Conservation (phyloP, 2,797 vertebrate species). For the Orientallactaga sibirica region DNA sequence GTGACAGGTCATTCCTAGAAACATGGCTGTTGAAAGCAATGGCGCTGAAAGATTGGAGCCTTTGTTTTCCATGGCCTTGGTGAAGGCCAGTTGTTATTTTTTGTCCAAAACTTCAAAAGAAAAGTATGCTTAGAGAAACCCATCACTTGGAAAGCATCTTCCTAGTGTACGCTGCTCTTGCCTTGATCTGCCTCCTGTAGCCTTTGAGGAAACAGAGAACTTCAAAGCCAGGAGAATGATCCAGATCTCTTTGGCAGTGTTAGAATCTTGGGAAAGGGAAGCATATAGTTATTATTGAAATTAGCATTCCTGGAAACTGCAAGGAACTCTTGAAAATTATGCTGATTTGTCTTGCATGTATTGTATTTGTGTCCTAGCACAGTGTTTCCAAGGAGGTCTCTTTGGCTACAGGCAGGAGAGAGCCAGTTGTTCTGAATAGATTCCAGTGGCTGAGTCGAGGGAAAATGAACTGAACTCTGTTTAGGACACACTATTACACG, state of each 20-base stretch:
- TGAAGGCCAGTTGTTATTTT: constrained; percentile 21
- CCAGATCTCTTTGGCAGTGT: constrained; percentile 11
- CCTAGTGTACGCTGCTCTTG: not conserved
- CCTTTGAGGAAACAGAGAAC: constrained; percentile 32
- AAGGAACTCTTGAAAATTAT: constrained; percentile 14
- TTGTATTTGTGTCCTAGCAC: constrained; percentile 34
- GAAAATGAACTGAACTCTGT: not conserved
- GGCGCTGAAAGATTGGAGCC: not conserved
- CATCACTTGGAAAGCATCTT: constrained; percentile 36
- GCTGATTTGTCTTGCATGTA: constrained; percentile 41
- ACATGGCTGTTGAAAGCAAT: not conserved
- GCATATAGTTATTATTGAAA: constrained; percentile 40
- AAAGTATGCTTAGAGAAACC: constrained; percentile 27
- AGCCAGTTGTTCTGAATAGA: not conserved
- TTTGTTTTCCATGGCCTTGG: not conserved
- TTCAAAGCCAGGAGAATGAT: constrained; percentile 33
- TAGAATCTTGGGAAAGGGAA: constrained; percentile 44
- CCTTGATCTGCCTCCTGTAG: constrained; percentile 20
- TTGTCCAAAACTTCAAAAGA: not conserved
- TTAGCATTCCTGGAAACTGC: constrained; percentile 50
- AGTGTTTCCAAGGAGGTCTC: constrained; percentile 54
- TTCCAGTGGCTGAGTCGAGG: not conserved
- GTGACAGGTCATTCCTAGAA: not conserved
- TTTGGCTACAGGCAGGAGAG: not conserved
- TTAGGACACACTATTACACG: constrained; percentile 63